Evolutionary conservation across 1,140 invertebrate genomes (phyloP).

Genomic region (Drosophila saltans): DNA sequence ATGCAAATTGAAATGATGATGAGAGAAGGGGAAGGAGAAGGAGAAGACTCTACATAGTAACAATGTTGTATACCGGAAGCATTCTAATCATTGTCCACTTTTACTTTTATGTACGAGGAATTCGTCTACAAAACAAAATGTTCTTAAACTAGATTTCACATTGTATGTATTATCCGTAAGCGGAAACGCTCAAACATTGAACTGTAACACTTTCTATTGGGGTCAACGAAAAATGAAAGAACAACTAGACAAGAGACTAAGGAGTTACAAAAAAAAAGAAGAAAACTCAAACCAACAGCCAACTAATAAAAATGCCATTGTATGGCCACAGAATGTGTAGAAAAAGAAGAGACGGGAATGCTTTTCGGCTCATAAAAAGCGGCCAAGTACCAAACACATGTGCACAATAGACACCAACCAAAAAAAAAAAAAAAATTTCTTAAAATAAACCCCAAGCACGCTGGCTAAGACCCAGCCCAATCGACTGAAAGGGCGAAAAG

Average conservation of each 20-base stretch:
- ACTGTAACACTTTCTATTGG: conserved; percentile 79
- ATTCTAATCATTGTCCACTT: conserved; percentile 69
- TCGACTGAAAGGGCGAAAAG: conserved; percentile 8
- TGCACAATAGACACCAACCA: conserved; percentile 64
- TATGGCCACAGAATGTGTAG: conserved; percentile 59
- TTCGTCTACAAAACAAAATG: neutral
- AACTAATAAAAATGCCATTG: conserved; percentile 70
- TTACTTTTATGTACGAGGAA: conserved; percentile 55
- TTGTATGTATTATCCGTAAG: conserved; percentile 10
- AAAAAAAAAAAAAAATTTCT: conserved; percentile 14
- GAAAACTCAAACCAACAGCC: conserved; percentile 22
- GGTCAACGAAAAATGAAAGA: conserved; percentile 51
- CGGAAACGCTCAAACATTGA: conserved; percentile 74
- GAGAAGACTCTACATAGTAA: neutral
- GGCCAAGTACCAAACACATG: conserved; percentile 62
- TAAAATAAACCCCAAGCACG: conserved; percentile 50
- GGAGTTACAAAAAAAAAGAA: conserved; percentile 19
- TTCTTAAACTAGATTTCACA: conserved; percentile 10
- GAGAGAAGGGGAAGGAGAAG: neutral
- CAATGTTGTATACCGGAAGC: conserved; percentile 42
- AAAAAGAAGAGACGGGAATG: conserved; percentile 34
- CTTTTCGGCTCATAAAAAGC: conserved; percentile 59
- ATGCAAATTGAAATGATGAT: conserved; percentile 73
- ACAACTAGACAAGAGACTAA: conserved; percentile 4
- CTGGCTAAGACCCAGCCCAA: conserved; percentile 43